phyloP scores from a whole-genome alignment of 2,113 vertebrate species.

The Microcebus lehilahytsara region DNA sequence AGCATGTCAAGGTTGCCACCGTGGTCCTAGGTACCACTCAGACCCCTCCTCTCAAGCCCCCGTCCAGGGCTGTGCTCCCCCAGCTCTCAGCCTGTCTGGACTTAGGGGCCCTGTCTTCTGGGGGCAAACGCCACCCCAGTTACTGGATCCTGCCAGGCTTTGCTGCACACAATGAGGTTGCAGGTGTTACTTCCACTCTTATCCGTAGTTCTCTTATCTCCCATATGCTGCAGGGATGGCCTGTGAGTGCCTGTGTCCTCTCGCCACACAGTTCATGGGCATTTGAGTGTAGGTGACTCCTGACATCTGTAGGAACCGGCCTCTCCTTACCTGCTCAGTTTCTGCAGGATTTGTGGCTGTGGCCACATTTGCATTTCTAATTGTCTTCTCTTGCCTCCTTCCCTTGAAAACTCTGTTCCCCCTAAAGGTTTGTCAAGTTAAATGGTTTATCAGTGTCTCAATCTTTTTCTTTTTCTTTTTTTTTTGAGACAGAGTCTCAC shows the following conservation, averaged over 20 bases:
- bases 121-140: too few relatives aligned
- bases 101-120: background rate
- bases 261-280: background rate
- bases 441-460: too few relatives aligned
- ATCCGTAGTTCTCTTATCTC: background rate
- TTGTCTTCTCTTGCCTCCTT: too few relatives aligned
- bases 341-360: background rate
- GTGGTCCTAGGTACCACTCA: background rate
- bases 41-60: background rate
- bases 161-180: accelerated
- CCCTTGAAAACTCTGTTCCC: background rate
- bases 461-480: background rate
- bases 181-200: background rate
- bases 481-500: too few relatives aligned
- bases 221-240: accelerated
- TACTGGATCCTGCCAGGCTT: background rate
- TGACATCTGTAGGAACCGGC: accelerated
- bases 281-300: too few relatives aligned
- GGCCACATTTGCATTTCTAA: background rate
- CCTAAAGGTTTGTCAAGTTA: background rate
- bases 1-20: background rate
- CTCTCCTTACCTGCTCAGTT: background rate
- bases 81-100: background rate
- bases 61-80: background rate
- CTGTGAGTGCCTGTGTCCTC: accelerated